A percentile compares a stretch with the other conserved stretches of the same genome.
Conservation (phyloP, 1,140 invertebrate species). For the Caligus rogercresseyi region DNA sequence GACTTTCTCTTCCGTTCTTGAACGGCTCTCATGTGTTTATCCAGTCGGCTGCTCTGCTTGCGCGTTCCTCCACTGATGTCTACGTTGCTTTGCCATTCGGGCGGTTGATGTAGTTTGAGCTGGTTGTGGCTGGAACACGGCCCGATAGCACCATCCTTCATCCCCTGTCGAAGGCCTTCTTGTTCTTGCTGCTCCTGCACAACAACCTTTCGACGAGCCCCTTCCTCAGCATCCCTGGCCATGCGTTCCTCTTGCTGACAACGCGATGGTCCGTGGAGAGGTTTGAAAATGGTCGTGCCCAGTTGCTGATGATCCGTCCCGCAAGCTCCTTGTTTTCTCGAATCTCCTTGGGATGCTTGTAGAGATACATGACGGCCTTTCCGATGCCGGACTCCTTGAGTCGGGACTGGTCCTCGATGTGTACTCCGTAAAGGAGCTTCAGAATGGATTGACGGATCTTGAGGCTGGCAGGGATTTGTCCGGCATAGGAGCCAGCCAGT, state of each 20-base stretch:
- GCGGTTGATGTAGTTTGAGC: conserved; percentile 91
- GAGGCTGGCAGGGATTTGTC: conserved; percentile 84
- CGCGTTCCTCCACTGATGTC: conserved; percentile 51
- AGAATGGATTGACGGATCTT: conserved; percentile 75
- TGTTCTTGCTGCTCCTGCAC: conserved; percentile 41
- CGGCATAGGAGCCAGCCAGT: conserved; percentile 95
- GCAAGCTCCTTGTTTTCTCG: conserved; percentile 77
- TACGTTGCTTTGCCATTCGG: conserved; percentile 69
- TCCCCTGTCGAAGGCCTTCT: conserved; percentile 58
- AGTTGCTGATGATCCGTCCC: conserved; percentile 82
- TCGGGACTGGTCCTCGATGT: conserved; percentile 47
- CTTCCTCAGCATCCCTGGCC: conserved; percentile 37
- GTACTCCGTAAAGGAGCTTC: conserved; percentile 45
- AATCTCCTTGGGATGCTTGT: conserved; percentile 94
- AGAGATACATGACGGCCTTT: conserved; percentile 97
- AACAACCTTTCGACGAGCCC: conserved; percentile 74
- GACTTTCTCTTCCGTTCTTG: conserved; percentile 62
- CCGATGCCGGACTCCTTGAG: conserved; percentile 88
- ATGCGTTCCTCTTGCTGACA: conserved; percentile 46
- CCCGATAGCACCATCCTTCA: conserved; percentile 80
- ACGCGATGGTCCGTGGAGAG: conserved; percentile 79
- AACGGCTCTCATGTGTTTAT: conserved; percentile 75
- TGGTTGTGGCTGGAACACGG: conserved; percentile 85
- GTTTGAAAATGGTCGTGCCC: conserved; percentile 92
- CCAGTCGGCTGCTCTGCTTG: conserved; percentile 58